Percentiles rank a stretch among this genome's conserved stretches.
Conservation (phyloP, 1,140 invertebrate genomes). For the Hylyphantes graminicola region DNA sequence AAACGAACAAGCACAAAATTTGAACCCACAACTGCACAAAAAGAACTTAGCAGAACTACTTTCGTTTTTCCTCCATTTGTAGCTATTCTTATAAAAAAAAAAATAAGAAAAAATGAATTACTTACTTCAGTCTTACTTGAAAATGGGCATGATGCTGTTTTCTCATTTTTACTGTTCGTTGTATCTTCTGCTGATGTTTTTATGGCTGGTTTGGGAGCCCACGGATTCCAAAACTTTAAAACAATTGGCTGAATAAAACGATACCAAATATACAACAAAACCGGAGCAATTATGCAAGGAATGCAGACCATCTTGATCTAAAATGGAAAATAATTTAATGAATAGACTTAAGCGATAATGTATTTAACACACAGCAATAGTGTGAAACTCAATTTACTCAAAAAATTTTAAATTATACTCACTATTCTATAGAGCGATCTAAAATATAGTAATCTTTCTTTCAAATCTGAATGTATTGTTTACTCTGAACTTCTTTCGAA, state of each 20-base stretch:
- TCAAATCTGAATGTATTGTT: too few species aligned
- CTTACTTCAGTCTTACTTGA: constrained; percentile 67
- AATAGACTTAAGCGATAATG: neutral
- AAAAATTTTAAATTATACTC: too few species aligned
- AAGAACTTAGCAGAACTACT: neutral
- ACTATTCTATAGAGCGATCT: too few species aligned
- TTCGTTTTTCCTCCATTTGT: neutral
- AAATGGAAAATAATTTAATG: neutral
- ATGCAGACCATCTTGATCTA: constrained; percentile 77
- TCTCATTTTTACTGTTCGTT: constrained; percentile 5
- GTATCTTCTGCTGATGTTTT: constrained; percentile 14
- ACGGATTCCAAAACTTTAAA: constrained; percentile 81
- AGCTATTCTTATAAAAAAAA: too few species aligned
- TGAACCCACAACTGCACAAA: neutral
- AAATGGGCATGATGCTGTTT: constrained; percentile 51
- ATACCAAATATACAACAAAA: constrained; percentile 80
- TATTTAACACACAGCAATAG: neutral
- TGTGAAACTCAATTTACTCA: too few species aligned
- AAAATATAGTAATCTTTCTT: too few species aligned
- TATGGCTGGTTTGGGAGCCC: constrained; percentile 66
- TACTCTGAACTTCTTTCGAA: too few species aligned
- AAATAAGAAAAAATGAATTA: neutral
- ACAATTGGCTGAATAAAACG: constrained; percentile 80
- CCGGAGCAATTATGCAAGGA: constrained; percentile 80
- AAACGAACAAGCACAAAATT: neutral